Evolutionary conservation across 2,113 vertebrate species (phyloP).

Genomic region (Chloebia gouldiae): DNA sequence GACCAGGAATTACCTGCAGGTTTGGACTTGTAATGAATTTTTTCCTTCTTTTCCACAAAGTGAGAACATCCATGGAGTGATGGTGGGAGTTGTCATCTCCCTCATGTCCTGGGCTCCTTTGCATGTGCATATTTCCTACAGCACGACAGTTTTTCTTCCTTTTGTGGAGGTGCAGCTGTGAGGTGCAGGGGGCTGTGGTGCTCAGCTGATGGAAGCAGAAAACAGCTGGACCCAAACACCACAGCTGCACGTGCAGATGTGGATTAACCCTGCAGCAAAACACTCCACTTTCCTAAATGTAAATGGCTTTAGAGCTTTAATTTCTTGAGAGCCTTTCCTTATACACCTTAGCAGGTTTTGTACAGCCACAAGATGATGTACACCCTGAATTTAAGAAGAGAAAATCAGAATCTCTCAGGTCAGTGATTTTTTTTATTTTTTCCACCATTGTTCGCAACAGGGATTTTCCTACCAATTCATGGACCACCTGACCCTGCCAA

Average conservation of each 20-base stretch:
- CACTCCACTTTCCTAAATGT: background rate
- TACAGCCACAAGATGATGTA: background rate
- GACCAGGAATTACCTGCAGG: background rate
- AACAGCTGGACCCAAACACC: background rate
- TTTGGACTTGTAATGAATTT: background rate
- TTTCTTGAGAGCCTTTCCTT: background rate
- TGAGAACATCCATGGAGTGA: background rate
- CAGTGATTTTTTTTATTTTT: background rate
- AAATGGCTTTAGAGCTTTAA: background rate
- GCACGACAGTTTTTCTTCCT: background rate
- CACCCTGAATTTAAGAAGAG: background rate
- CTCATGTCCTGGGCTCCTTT: background rate
- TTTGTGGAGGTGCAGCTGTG: too few species aligned
- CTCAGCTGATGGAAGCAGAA: background rate
- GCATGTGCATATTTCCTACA: background rate
- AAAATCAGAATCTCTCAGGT: background rate
- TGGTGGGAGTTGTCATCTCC: background rate
- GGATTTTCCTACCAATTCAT: background rate
- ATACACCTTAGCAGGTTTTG: background rate
- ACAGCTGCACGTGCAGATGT: background rate
- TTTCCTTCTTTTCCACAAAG: background rate
- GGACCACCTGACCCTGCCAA: background rate
- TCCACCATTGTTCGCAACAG: background rate
- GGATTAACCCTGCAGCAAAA: background rate
- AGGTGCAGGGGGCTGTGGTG: background rate